Percentiles rank a stretch among this genome's conserved stretches.
Evolutionary conservation across 2,113 vertebrate species (phyloP).

Genomic region (Struthidea cinerea): DNA sequence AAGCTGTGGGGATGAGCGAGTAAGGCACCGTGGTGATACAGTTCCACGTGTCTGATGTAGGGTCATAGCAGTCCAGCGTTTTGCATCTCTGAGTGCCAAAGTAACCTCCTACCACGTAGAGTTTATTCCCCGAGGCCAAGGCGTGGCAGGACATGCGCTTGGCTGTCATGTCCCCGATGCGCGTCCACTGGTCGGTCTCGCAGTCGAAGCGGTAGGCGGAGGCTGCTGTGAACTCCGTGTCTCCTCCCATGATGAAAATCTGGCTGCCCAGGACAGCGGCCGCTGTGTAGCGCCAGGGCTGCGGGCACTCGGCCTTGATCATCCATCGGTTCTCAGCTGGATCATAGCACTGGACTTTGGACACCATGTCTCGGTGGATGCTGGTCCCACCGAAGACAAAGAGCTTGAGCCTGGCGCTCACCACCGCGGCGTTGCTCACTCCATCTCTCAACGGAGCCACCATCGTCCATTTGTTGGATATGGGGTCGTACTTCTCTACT

Average conservation of each 20-base stretch:
- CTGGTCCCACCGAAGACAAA: slow-evolving; percentile 92
- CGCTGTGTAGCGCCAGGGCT: slow-evolving; percentile 92
- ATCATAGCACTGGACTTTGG: slow-evolving; percentile 92
- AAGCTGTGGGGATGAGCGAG: slow-evolving; percentile 93
- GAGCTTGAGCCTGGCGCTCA: slow-evolving; percentile 89
- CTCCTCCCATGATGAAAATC: slow-evolving; percentile 97
- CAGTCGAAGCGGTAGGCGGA: slow-evolving; percentile 93
- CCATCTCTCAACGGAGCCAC: slow-evolving; percentile 89
- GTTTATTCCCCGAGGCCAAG: slow-evolving; percentile 90
- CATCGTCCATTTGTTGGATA: slow-evolving; percentile 90
- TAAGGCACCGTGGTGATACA: slow-evolving; percentile 95
- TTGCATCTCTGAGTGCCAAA: slow-evolving; percentile 95
- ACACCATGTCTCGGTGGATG: slow-evolving; percentile 89
- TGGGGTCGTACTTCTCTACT: slow-evolving; percentile 87
- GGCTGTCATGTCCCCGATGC: slow-evolving; percentile 93
- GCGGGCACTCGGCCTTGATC: slow-evolving; percentile 88
- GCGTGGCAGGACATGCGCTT: slow-evolving; percentile 96
- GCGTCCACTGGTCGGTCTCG: slow-evolving; percentile 87
- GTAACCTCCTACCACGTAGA: slow-evolving; percentile 94
- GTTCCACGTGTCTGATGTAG: slow-evolving; percentile 88
- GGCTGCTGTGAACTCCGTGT: slow-evolving; percentile 91
- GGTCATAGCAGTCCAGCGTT: slow-evolving; percentile 94
- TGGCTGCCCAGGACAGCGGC: slow-evolving; percentile 91
- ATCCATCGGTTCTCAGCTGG: slow-evolving; percentile 86
- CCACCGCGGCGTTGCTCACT: slow-evolving; percentile 92